Evolutionary conservation across 2,797 vertebrate species (phyloP).

Genomic region (Crocidura indochinensis): DNA sequence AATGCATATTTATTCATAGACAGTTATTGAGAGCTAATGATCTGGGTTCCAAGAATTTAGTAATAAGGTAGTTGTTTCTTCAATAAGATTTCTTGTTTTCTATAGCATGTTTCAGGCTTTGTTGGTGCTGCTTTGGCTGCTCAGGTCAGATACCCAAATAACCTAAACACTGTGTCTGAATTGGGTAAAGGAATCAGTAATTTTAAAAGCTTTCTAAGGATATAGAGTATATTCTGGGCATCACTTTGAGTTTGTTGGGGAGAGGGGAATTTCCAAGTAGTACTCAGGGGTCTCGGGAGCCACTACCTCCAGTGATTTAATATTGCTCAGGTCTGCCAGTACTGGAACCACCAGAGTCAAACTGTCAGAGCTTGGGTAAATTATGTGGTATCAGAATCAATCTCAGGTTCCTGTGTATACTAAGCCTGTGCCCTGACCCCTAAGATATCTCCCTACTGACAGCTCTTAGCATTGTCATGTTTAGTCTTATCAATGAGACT

Average conservation of each 20-base stretch:
- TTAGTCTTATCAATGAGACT: background rate
- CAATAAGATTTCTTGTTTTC: background rate
- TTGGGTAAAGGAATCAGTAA: background rate
- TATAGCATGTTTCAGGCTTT: background rate
- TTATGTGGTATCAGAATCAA: no score
- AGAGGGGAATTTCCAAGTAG: no score
- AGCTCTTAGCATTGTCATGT: background rate
- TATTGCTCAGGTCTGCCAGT: no score
- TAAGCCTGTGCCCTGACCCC: no score
- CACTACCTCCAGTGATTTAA: no score
- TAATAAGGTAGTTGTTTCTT: background rate
- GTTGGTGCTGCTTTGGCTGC: background rate
- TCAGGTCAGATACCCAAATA: background rate
- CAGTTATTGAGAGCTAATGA: conserved; percentile 20
- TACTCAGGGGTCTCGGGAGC: no score
- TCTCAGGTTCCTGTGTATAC: no score
- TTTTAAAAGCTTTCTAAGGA: conserved; percentile 35
- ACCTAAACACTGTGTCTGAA: background rate
- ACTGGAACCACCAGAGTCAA: no score
- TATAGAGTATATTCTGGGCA: conserved; percentile 14
- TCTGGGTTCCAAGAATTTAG: background rate
- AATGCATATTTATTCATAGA: background rate
- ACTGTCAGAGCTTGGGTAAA: no score
- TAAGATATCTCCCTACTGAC: no score
- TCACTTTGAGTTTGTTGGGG: background rate